Evolutionary conservation across 2,888 invertebrate genomes (phyloP).

Genomic region (Nematopogon swammerdamellus): DNA sequence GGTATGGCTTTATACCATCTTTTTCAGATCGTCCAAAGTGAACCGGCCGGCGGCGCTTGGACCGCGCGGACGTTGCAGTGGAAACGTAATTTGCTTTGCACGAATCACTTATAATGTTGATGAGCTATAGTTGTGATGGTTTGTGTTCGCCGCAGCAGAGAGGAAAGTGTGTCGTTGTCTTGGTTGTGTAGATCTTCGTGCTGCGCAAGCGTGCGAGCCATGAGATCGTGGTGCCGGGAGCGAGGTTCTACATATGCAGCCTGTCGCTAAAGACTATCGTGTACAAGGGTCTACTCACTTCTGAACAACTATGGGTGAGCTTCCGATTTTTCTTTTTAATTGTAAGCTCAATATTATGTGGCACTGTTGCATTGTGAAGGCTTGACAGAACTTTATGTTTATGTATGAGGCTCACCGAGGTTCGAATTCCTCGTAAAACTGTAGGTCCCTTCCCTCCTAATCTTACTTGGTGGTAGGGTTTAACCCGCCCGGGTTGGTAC

Average conservation of each 20-base stretch:
- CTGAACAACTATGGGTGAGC: slow-evolving; percentile 83
- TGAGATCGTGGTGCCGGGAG: slow-evolving; percentile 77
- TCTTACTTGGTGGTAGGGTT: too few relatives aligned
- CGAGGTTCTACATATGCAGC: slow-evolving; percentile 95
- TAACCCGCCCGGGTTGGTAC: too few relatives aligned
- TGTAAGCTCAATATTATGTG: background rate
- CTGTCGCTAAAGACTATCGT: slow-evolving; percentile 87
- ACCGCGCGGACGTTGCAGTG: slow-evolving; percentile 23
- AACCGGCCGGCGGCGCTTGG: background rate
- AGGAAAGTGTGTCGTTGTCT: slow-evolving; percentile 16
- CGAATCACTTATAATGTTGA: slow-evolving; percentile 2
- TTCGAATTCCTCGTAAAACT: too few relatives aligned
- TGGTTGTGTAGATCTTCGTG: slow-evolving; percentile 79
- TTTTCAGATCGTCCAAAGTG: slow-evolving; percentile 33
- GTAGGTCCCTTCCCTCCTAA: too few relatives aligned
- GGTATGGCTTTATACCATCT: slow-evolving; percentile 33
- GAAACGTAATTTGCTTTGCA: slow-evolving; percentile 30
- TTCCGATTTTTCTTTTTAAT: too few relatives aligned
- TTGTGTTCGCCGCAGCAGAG: slow-evolving; percentile 8
- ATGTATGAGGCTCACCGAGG: too few relatives aligned
- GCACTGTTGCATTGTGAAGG: too few relatives aligned
- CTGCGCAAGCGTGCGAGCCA: slow-evolving; percentile 93
- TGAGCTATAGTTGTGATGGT: too few relatives aligned
- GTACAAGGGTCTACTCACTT: slow-evolving; percentile 97
- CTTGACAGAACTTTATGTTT: too few relatives aligned